phyloP scores from a whole-genome alignment of 1,140 invertebrate genomes.

The Bombus confusus region DNA sequence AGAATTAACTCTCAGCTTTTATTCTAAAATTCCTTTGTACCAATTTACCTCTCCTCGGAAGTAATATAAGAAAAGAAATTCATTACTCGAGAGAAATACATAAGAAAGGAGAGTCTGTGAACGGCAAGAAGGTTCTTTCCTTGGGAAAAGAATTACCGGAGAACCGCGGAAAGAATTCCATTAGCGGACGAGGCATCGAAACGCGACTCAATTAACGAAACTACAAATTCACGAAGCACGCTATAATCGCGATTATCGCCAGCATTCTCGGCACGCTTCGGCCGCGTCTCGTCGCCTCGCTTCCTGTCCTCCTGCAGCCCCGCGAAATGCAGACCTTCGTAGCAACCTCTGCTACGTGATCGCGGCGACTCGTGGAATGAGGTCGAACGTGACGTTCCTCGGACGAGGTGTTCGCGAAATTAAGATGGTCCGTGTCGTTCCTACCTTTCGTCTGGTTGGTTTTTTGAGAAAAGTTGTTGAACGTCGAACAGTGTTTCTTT shows the following conservation, averaged over 20 bases:
- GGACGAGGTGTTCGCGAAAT: slow-evolving; percentile 34
- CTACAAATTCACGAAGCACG: slow-evolving; percentile 10
- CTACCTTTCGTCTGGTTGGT: not conserved
- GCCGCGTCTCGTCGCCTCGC: not conserved
- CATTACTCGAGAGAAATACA: too few relatives aligned
- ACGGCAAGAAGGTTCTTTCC: not conserved
- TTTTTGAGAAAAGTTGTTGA: not conserved
- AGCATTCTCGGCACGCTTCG: slow-evolving; percentile 10
- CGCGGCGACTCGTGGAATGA: slow-evolving; percentile 25
- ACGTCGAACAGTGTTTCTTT: not conserved
- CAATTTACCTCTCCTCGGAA: not conserved
- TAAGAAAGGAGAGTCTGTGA: not conserved
- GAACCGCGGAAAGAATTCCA: not conserved
- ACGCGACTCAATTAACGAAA: slow-evolving; percentile 21
- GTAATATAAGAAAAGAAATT: not conserved
- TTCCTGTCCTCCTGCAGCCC: not conserved
- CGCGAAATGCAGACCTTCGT: not conserved
- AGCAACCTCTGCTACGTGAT: slow-evolving; percentile 15
- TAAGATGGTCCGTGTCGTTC: slow-evolving; percentile 14
- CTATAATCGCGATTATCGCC: not conserved
- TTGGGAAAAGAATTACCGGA: not conserved
- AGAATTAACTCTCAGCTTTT: not conserved
- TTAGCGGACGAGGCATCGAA: not conserved
- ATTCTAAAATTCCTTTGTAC: not conserved
- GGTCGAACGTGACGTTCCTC: slow-evolving; percentile 54